Evolutionary conservation across 1,140 invertebrate species (phyloP), one percentile per base, ranked within the genome.

Genomic region (Sycophila sp.): DNA sequence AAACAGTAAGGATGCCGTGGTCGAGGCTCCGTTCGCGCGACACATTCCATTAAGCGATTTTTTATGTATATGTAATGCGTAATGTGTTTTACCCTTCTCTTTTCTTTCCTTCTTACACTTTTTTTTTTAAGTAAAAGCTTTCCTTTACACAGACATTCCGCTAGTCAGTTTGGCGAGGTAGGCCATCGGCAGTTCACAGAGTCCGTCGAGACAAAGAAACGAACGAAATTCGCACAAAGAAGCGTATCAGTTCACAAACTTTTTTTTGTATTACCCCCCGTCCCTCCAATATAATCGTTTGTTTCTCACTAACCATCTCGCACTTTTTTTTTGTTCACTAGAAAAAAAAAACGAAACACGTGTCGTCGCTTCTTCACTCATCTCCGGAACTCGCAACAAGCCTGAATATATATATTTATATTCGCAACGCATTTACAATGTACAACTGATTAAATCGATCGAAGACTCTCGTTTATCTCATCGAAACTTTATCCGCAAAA

Each of bases 81-180:
- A 64, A 51, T 51, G 6, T 15, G 17, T 22, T 58, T 38, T 36
- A 24, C n/a, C n/a, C n/a, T n/a, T n/a, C n/a, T n/a, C n/a, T n/a
- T n/a, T n/a, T n/a, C n/a, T n/a, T n/a, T n/a, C n/a, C n/a, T n/a
- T n/a, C n/a, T n/a, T n/a, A n/a, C n/a, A n/a, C n/a, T n/a, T n/a
- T n/a, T n/a, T 59, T 26, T 47, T 45, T 55, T 42, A 30, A 65
- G 30, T 59, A 38, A 38, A 70, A 64, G 53, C 60, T 49, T 58
- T 47, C 7, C 22, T 45, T 26, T 17, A 4, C 36, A 42, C 60
- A 55, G 17, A 62, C 56, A 32, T 62, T 28, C 26, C 40, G 30
- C 32, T 40, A 78, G 73, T 77, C 55, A 75, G 73, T 81, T 76
- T 80, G 77, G 79, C 79, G 81, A 80, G 80, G 80, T 81, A 80